Conservation (phyloP, 2,888 invertebrate species). For the Chymomyza amoena region DNA sequence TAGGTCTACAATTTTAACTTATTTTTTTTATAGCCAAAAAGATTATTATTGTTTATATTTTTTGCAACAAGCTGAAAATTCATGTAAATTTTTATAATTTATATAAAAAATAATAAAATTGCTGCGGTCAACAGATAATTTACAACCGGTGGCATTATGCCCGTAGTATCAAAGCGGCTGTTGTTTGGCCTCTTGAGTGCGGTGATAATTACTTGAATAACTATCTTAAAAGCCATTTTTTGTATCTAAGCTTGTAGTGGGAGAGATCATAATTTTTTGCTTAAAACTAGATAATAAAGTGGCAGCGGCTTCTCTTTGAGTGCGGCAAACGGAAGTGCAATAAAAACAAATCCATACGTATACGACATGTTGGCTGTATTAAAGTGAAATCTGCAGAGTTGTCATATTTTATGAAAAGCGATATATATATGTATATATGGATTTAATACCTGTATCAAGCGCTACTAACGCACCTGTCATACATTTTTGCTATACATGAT, state of each 20-base stretch:
- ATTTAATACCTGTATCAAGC: too few species aligned
- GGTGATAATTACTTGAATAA: conserved; percentile 26
- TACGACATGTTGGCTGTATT: background rate
- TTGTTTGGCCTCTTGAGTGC: conserved; percentile 11
- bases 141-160: background rate
- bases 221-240: conserved; percentile 13
- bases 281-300: background rate
- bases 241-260: background rate
- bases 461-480: background rate
- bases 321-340: background rate
- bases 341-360: background rate
- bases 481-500: background rate
- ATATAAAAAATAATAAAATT: conserved; percentile 53
- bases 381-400: background rate
- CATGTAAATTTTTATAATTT: conserved; percentile 55
- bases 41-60: conserved; percentile 27
- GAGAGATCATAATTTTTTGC: background rate
- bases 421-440: background rate
- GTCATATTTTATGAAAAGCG: background rate
- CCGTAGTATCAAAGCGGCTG: background rate
- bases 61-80: conserved; percentile 70
- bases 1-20: background rate
- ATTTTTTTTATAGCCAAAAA: background rate
- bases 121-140: conserved; percentile 44
- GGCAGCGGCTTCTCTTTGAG: background rate